Base-by-base conservation (phyloP, 2,797 vertebrate genomes). In the Ataeniobius toweri region DNA sequence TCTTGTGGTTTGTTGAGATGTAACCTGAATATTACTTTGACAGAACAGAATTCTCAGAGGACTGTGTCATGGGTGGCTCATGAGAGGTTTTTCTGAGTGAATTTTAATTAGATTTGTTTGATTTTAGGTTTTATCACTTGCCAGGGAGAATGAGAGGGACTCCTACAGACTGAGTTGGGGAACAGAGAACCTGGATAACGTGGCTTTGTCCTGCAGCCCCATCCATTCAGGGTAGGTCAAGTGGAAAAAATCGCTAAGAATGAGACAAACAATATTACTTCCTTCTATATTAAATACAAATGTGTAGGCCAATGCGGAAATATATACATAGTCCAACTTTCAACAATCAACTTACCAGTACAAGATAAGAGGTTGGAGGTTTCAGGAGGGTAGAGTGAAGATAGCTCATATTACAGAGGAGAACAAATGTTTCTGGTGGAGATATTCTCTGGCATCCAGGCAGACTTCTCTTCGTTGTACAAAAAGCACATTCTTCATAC, bases 121-220 rank as follows among this genome's bases (percentile, higher is more conserved):
- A 0, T 76, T 84, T 67, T 80, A 99, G 98, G 94, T 97, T 80
- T 96, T 96, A 2, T 84, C 93, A 14, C 92, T 98, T 70, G 80
- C 95, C 85, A 96, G 97, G 87, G 96, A 97, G 80, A 95, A 94
- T 58, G 98, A 99, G 86, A 97, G 92, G 89, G 97, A 97, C 84
- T 96, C 96, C 0, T 97, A 96, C 91, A 95, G 96, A 79, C 93
- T 99, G 80, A 98, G 96, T 90, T 98, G 98, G 98, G 97, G 97
- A 79, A 95, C 96, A 46, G 98, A 99, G 82, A 96, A 98, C 89
- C 91, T 99, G 94, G 98, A 99, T 94, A 99, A 99, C 3, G 95
- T 99, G 86, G 97, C 97, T 70, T 94, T 99, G 87, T 98, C 98
- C 82, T 97, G 97, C 83, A 99, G 97, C 81, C 97, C 98, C 75